phyloP scores from a whole-genome alignment of 2,888 invertebrate genomes.

The Plusia festucae region DNA sequence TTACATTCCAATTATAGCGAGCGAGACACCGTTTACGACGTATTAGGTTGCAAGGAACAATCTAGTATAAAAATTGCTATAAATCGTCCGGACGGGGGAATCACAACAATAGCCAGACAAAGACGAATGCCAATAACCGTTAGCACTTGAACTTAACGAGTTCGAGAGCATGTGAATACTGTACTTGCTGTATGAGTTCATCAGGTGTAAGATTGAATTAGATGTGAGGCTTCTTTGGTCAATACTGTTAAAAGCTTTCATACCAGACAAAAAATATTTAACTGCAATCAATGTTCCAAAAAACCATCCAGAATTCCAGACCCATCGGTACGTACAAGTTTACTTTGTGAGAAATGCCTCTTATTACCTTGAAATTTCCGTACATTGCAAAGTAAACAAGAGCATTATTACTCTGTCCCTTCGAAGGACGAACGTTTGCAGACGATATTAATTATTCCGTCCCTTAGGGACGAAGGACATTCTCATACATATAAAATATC shows the following conservation, averaged over 20 bases:
- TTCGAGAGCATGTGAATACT: constrained; percentile 25
- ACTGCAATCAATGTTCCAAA: too few species aligned
- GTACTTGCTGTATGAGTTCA: background rate
- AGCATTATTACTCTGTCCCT: background rate
- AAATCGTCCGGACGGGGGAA: constrained; percentile 42
- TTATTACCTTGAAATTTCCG: background rate
- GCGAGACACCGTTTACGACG: constrained; percentile 7
- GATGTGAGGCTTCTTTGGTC: background rate
- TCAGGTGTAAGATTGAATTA: background rate
- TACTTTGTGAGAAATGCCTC: too few species aligned
- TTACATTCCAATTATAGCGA: background rate
- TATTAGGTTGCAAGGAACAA: constrained; percentile 16
- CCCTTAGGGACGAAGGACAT: background rate
- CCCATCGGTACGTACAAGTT: too few species aligned
- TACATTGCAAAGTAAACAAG: background rate
- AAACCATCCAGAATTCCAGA: too few species aligned
- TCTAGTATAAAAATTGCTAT: constrained; percentile 25
- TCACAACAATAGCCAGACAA: constrained; percentile 45
- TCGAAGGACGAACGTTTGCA: background rate
- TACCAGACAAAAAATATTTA: too few species aligned
- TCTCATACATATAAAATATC: background rate
- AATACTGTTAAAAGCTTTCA: background rate
- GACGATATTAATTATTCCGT: background rate
- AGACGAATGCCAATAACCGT: constrained; percentile 52
- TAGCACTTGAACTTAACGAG: constrained; percentile 55